A percentile compares a stretch with the other conserved stretches of the same genome.
Conservation (phyloP, 2,888 invertebrate genomes). For the Lasius platythorax region DNA sequence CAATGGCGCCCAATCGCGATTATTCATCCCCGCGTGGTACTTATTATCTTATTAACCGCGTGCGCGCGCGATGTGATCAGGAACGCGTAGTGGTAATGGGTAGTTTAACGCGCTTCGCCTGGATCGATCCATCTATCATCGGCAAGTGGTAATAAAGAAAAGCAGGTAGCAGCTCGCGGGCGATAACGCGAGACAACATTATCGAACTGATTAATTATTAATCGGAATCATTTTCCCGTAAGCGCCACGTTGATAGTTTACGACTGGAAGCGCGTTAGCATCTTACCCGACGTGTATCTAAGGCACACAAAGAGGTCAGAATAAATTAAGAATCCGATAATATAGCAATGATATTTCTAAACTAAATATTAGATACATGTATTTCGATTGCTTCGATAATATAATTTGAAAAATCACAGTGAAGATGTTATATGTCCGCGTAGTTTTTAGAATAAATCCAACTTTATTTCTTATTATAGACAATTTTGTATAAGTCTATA, state of each 20-base stretch:
- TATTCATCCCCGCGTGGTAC: conserved; percentile 49
- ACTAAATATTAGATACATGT: background rate
- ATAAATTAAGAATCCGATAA: conserved; percentile 18
- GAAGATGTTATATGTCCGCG: background rate
- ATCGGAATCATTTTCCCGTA: conserved; percentile 33
- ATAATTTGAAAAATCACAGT: conserved; percentile 2
- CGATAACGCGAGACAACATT: conserved; percentile 55
- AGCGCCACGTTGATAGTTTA: conserved; percentile 17
- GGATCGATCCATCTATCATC: conserved; percentile 49
- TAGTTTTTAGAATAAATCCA: background rate
- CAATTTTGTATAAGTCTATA: background rate
- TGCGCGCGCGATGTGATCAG: conserved; percentile 46
- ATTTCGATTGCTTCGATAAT: background rate
- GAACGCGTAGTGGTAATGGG: conserved; percentile 45
- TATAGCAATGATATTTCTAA: background rate
- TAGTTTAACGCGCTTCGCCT: conserved; percentile 45
- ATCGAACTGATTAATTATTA: conserved; percentile 50
- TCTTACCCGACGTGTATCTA: background rate
- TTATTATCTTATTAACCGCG: conserved; percentile 54
- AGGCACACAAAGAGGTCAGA: background rate
- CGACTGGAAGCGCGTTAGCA: background rate
- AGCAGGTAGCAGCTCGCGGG: conserved; percentile 23
- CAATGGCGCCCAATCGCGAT: conserved; percentile 41
- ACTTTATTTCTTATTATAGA: background rate
- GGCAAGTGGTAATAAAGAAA: conserved; percentile 44